These are phyloP conservation scores for Ochropacha duplaris DNA, from an alignment of 2,888 invertebrate species.

Conservation along the genomic window DNA sequence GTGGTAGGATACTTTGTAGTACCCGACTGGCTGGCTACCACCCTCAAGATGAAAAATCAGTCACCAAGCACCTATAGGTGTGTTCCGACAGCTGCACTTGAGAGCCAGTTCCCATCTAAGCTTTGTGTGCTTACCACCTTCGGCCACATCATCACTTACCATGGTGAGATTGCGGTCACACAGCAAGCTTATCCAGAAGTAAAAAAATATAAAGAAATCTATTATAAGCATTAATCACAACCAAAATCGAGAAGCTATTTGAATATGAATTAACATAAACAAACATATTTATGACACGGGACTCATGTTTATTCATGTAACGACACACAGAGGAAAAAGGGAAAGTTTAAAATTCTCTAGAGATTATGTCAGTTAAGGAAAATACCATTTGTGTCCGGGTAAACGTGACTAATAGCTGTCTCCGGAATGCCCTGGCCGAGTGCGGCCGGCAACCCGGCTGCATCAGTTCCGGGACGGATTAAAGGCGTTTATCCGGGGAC, in stretches of 20 bases:
- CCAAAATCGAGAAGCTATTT: not conserved
- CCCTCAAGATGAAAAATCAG: too few relatives aligned
- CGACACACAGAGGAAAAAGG: not conserved
- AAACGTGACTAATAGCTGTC: constrained; percentile 29
- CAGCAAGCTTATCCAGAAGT: too few relatives aligned
- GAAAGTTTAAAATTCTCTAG: constrained; percentile 9
- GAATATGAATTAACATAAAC: not conserved
- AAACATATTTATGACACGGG: not conserved
- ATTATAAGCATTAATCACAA: not conserved
- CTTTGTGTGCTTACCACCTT: too few relatives aligned
- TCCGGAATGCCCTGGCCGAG: not conserved
- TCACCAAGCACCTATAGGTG: too few relatives aligned
- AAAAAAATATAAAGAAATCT: too few relatives aligned
- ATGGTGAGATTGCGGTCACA: too few relatives aligned
- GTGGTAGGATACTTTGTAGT: too few relatives aligned
- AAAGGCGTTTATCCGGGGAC: constrained; percentile 5
- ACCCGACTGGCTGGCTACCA: too few relatives aligned
- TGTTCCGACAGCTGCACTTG: too few relatives aligned
- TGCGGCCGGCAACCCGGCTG: not conserved
- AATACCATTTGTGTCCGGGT: constrained; percentile 27
- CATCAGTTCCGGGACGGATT: constrained; percentile 19
- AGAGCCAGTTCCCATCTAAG: too few relatives aligned
- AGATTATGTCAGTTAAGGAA: constrained; percentile 31
- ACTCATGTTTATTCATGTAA: constrained; percentile 3
- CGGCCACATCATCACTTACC: too few relatives aligned